A percentile compares a stretch with the other conserved stretches of the same genome.
Conservation (phyloP, 2,797 vertebrate genomes). For the Epinephelus malabaricus region DNA sequence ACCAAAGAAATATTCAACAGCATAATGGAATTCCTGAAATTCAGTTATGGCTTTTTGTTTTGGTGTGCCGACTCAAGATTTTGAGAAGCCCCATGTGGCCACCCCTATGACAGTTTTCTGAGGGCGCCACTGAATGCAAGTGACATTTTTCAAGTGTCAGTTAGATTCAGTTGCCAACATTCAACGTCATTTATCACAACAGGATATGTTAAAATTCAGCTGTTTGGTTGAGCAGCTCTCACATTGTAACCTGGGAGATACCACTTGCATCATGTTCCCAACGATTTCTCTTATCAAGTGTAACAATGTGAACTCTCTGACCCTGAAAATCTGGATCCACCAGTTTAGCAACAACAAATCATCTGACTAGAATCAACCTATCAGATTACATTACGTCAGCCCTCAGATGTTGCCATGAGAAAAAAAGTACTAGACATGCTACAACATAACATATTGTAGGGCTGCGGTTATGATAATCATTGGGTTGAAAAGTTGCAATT, state of each 20-base stretch:
- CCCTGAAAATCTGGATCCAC: conserved; percentile 93
- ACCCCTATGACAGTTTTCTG: too few relatives aligned
- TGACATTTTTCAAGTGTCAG: not conserved
- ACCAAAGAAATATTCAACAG: too few relatives aligned
- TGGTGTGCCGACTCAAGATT: too few relatives aligned
- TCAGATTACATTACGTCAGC: conserved; percentile 91
- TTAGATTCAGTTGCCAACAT: not conserved
- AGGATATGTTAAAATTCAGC: not conserved
- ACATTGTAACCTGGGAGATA: not conserved
- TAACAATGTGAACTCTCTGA: conserved; percentile 89
- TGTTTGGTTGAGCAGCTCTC: not conserved
- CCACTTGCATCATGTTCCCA: not conserved
- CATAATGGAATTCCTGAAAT: too few relatives aligned
- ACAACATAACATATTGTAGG: not conserved
- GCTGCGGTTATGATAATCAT: not conserved
- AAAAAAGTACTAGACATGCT: not conserved
- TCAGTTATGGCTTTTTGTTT: too few relatives aligned
- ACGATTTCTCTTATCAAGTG: conserved; percentile 80
- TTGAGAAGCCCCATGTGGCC: too few relatives aligned
- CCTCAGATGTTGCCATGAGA: conserved; percentile 89
- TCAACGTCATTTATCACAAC: not conserved
- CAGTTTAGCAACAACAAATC: conserved; percentile 93
- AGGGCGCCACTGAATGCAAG: too few relatives aligned
- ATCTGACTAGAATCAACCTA: conserved; percentile 90
- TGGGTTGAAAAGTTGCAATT: not conserved